Evolutionary conservation across 2,888 invertebrate genomes (phyloP), one percentile per base, ranked within the genome.

Genomic region (Parochlus steinenii): DNA sequence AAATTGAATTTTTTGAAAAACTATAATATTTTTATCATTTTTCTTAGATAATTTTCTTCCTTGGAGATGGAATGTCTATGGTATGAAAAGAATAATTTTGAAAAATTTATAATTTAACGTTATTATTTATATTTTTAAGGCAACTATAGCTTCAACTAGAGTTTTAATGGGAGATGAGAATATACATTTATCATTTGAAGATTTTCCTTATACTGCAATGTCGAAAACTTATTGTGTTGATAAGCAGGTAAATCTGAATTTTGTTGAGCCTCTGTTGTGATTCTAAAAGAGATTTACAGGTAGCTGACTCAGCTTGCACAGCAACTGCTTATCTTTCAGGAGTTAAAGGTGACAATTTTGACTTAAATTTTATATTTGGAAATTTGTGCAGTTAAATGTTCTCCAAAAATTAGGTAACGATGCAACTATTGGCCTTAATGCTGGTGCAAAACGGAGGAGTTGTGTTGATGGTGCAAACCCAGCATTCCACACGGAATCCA

Each of bases 301-400:
- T 78, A 1, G 64, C 80, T 0, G 81, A 81, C 51, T 79, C 79
- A 0, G 80, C 80, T 0, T 76, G 74, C 41, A 70, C 76, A 0
- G 73, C 75, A 2, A 78, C 79, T 0, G 74, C 79, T 0, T 75
- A 73, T 47, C 56, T 78, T n/a, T 62, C 66, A 0, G 80, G 80
- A 0, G 69, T 76, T 16, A 80, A 80, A 56, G 71, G n/a, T n/a
- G n/a, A n/a, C n/a, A n/a, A n/a, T n/a, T n/a, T n/a, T n/a, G n/a
- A n/a, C n/a, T n/a, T n/a, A n/a, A n/a, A n/a, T n/a, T n/a, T n/a
- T n/a, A n/a, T n/a, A n/a, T n/a, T n/a, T n/a, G n/a, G n/a, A n/a
- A n/a, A n/a, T n/a, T n/a, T n/a, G n/a, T n/a, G n/a, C n/a, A n/a
- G n/a, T n/a, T n/a, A n/a, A n/a, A n/a, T n/a, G n/a, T n/a, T n/a